phyloP scores from a whole-genome alignment of 64 coral and sea anemone genomes.

The Montipora capricornis region DNA sequence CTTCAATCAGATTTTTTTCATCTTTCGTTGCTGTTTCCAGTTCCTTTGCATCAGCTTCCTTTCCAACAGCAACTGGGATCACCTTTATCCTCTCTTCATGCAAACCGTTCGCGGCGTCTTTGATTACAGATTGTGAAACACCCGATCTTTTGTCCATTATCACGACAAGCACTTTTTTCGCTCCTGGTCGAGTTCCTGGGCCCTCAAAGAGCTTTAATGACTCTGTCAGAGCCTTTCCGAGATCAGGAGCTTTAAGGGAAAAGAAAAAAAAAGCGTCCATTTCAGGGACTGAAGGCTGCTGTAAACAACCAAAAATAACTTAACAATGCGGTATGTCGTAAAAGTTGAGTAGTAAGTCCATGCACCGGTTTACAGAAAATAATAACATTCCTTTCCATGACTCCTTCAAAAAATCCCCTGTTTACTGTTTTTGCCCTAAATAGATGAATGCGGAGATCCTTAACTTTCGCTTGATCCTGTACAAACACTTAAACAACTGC shows the following conservation, averaged over 20 bases:
- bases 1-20: conserved; percentile 71
- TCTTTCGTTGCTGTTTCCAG: conserved; percentile 50
- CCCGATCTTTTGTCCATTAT: conserved; percentile 84
- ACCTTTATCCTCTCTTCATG: conserved; percentile 56
- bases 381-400: too few species aligned
- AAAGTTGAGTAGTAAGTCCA: too few species aligned
- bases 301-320: not conserved
- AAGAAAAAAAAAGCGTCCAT: not conserved
- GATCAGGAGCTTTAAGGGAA: not conserved
- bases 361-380: too few species aligned
- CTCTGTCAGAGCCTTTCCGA: conserved; percentile 22
- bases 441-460: too few species aligned
- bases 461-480: too few species aligned
- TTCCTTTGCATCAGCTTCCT: conserved; percentile 56
- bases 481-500: too few species aligned
- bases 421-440: too few species aligned
- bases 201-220: conserved; percentile 23
- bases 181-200: conserved; percentile 20
- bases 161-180: conserved; percentile 57
- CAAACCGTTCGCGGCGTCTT: conserved; percentile 36
- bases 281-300: not conserved
- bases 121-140: conserved; percentile 25
- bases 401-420: too few species aligned
- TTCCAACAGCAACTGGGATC: conserved; percentile 77
- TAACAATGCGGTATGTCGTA: too few species aligned